These are phyloP conservation scores for Oreohelix idahoensis DNA, from an alignment of 1,140 invertebrate genomes.

Conservation along the genomic window DNA sequence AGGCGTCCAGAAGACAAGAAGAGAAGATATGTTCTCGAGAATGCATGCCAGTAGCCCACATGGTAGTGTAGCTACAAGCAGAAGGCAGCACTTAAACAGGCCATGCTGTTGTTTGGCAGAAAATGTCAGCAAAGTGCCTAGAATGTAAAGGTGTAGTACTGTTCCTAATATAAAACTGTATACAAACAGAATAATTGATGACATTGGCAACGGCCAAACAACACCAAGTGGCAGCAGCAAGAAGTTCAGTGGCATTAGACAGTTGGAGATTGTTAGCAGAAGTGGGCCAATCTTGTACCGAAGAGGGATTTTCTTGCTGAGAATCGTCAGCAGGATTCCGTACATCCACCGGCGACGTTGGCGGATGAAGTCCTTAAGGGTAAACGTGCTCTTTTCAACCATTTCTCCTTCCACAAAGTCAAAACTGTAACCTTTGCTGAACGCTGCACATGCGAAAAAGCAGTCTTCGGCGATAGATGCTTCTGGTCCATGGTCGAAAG, in stretches of 20 bases:
- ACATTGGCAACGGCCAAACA: constrained; percentile 87
- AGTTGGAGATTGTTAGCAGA: constrained; percentile 95
- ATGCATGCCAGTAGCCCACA: constrained; percentile 92
- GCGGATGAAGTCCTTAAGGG: constrained; percentile 93
- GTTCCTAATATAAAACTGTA: constrained; percentile 91
- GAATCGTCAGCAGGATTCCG: constrained; percentile 94
- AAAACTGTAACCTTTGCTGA: constrained; percentile 74
- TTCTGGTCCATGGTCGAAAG: constrained; percentile 94
- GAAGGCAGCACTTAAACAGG: constrained; percentile 83
- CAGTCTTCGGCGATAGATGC: constrained; percentile 97
- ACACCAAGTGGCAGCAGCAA: constrained; percentile 89
- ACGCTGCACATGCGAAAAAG: constrained; percentile 94
- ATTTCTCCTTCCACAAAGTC: constrained; percentile 82
- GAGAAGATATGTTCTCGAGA: constrained; percentile 93
- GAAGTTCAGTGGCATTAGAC: constrained; percentile 92
- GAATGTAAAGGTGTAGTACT: constrained; percentile 96
- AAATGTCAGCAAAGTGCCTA: constrained; percentile 96
- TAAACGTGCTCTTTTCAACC: constrained; percentile 98
- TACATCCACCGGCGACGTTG: constrained; percentile 97
- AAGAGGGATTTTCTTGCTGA: constrained; percentile 89
- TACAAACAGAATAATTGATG: constrained; percentile 83
- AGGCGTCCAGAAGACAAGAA: constrained; percentile 92
- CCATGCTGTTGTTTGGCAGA: constrained; percentile 90
- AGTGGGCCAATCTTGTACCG: constrained; percentile 87
- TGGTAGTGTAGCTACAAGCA: constrained; percentile 85